Base-by-base conservation (phyloP, 2,888 invertebrate genomes). In the Listrodromus nycthemerus region DNA sequence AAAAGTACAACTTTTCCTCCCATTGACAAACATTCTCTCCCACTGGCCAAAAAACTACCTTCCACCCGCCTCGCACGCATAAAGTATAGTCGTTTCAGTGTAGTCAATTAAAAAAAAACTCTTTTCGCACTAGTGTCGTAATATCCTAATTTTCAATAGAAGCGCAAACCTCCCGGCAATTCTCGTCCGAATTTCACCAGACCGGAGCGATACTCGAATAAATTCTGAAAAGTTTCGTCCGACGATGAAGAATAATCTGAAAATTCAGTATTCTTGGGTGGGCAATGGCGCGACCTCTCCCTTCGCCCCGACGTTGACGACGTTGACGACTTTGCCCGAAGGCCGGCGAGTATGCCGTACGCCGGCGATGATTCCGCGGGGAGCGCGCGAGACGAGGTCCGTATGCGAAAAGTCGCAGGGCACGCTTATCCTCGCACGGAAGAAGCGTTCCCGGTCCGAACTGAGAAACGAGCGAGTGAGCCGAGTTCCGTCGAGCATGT, bases 401-500 rank as follows among this genome's bases (percentile, higher is more conserved):
- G 30, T 30, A 61, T 61, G 13, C 75, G 75, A 65, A 65, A 65
- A 75, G 75, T 65, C 50, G 37, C 52, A 45, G 21, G 66, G 41
- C 41, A 66, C 41, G 75, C 33, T 75, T 75, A 75, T 75, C 75
- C 75, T 21, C 61, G 41, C 27, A 27, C 61, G 70, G 67, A 37
- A 55, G 58, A 65, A 70, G 55, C 48, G 63, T 52, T 45, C 41
- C 41, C 41, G 41, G 41, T 45, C 69, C 76, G 67, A 80, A 63
- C 73, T 33, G 55, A 78, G 78, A 74, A 81, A 70, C 78, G 74
- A 81, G 84, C 48, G 58, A 82, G 30, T 45, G 78, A 81, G 66
- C 63, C 24, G 55, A n/a, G 67, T 77, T 67, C 21, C 75, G 84
- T 66, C 78, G 87, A 89, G 90, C 91, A 92, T 92, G 91, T 91